Percentiles rank a stretch among this genome's conserved stretches.
These are phyloP conservation scores for Drosophila funebris DNA, from an alignment of 1,140 invertebrate genomes.

Conservation along the genomic window DNA sequence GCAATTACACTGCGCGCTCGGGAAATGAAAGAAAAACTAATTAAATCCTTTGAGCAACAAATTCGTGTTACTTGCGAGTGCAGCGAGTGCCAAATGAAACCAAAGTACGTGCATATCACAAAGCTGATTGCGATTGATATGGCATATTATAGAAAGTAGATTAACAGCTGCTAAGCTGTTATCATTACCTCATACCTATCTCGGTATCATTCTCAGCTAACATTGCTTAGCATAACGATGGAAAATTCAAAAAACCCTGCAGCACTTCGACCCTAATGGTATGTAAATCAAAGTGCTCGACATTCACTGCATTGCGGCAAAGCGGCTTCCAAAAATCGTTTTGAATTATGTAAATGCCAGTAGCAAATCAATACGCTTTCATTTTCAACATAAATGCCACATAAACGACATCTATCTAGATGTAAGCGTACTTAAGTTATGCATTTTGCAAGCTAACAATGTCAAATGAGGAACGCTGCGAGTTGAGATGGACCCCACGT, in stretches of 20 bases:
- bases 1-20: slow-evolving; percentile 63
- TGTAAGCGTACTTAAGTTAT: slow-evolving; percentile 49
- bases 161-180: slow-evolving; percentile 26
- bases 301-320: slow-evolving; percentile 61
- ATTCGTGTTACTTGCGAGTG: slow-evolving; percentile 3
- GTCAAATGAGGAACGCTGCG: slow-evolving; percentile 25
- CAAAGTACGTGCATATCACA: background rate
- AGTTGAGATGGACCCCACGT: background rate
- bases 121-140: slow-evolving; percentile 33
- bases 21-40: slow-evolving; percentile 81
- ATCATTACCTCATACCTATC: background rate
- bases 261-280: slow-evolving; percentile 31
- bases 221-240: slow-evolving; percentile 34
- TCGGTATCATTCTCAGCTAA: background rate
- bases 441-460: slow-evolving; percentile 42
- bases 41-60: slow-evolving; percentile 76
- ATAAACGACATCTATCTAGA: slow-evolving; percentile 63
- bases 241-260: slow-evolving; percentile 15
- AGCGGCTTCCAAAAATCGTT: slow-evolving; percentile 36
- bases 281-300: slow-evolving; percentile 59
- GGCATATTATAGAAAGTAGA: slow-evolving; percentile 1
- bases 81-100: background rate
- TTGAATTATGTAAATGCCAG: slow-evolving; percentile 60
- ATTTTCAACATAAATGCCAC: slow-evolving; percentile 68
- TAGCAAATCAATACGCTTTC: slow-evolving; percentile 62